Evolutionary conservation across 2,113 vertebrate genomes (phyloP), one percentile per base, ranked within the genome.

Genomic region (Candoia aspera): DNA sequence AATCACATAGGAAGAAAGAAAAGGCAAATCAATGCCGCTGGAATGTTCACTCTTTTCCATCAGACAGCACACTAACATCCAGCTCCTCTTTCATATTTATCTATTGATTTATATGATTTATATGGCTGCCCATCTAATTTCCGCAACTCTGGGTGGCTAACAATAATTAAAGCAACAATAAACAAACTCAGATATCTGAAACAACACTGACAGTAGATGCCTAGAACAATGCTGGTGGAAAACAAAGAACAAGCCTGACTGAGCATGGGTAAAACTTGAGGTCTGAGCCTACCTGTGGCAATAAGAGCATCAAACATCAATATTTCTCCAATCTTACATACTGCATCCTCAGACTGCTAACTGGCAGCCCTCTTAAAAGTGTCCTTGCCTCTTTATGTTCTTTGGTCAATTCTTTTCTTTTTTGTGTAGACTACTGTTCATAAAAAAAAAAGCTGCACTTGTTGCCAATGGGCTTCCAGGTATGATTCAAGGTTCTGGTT

Each of bases 41-140:
- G 55, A 93, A 95, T 29, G 11, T 26, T 79, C 85, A 29, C 21
- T 84, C 29, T 42, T 53, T 26, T 84, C 23, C 58, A 19, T 29
- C 49, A 23, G 11, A 1, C 0, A 79, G 3, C 0, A 29, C 86
- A 5, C 53, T 68, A 88, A 88, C 92, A 94, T 64, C 79, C 83
- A 93, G 55, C n/a, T 68, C 89, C 90, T 95, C 87, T 49, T 94
- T 95, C 6, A 42, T 79, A 79, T 37, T 79, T 79, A 37, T 79
- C n/a, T 37, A 37, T 37, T 37, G 68, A 79, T 79, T 33, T 79
- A 37, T 79, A 79, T 79, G 73, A 21, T 79, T 79, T 79, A 42
- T 42, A 42, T 21, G 19, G 37, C 33, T 42, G 33, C 17, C 19
- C 73, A 79, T 79, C 33, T 79, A 33, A 79, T 42, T 79, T 42